These are phyloP conservation scores for Portevinia maculata DNA, from an alignment of 2,888 invertebrate species.

Conservation along the genomic window DNA sequence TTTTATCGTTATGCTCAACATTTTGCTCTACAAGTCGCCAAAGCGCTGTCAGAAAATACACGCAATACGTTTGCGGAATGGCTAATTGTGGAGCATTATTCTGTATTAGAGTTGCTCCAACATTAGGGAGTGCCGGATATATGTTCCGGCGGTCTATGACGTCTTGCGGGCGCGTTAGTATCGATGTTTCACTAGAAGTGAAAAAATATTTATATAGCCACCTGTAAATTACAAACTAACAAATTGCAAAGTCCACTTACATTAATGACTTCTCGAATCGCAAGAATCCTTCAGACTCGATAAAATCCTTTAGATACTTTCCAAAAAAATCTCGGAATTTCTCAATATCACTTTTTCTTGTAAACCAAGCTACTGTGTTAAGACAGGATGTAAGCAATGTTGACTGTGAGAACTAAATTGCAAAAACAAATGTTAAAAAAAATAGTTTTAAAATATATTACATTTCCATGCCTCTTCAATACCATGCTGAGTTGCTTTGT, in stretches of 20 bases:
- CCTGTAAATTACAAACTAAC: neutral
- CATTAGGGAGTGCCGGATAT: slow-evolving; percentile 80
- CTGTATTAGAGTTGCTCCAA: slow-evolving; percentile 80
- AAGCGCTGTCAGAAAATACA: slow-evolving; percentile 79
- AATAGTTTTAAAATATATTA: neutral
- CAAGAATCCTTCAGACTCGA: slow-evolving; percentile 78
- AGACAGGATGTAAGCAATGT: slow-evolving; percentile 79
- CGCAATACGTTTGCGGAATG: slow-evolving; percentile 79
- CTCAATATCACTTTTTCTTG: slow-evolving; percentile 74
- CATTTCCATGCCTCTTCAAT: slow-evolving; percentile 78
- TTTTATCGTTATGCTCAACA: slow-evolving; percentile 69
- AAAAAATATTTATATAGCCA: neutral
- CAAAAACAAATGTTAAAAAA: neutral
- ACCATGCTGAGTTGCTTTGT: slow-evolving; percentile 78
- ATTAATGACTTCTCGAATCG: slow-evolving; percentile 72
- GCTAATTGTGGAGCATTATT: slow-evolving; percentile 79
- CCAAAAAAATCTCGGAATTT: slow-evolving; percentile 77
- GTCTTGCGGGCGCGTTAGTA: slow-evolving; percentile 76
- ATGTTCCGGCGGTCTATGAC: slow-evolving; percentile 79
- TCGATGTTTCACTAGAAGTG: slow-evolving; percentile 77
- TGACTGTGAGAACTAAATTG: slow-evolving; percentile 80
- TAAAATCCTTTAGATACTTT: slow-evolving; percentile 79
- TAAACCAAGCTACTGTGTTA: slow-evolving; percentile 79
- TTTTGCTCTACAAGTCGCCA: slow-evolving; percentile 78
- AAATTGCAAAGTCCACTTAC: slow-evolving; percentile 8